These are phyloP conservation scores for Cheiracanthium punctorium DNA, from an alignment of 2,888 invertebrate genomes.

Conservation along the genomic window DNA sequence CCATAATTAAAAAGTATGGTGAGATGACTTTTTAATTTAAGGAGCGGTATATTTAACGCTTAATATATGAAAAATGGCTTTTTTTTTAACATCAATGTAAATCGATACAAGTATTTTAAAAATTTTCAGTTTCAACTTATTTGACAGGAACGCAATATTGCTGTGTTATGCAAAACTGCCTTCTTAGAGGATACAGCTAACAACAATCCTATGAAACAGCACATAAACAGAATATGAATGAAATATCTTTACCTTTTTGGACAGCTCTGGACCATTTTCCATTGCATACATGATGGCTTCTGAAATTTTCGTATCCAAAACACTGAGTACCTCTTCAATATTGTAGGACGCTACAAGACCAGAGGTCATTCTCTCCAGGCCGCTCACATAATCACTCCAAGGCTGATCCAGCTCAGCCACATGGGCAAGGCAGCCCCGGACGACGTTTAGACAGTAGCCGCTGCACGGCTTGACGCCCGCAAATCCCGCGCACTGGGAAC, in stretches of 20 bases:
- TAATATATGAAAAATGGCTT: too few relatives aligned
- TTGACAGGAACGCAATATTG: too few relatives aligned
- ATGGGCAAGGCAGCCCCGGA: conserved; percentile 89
- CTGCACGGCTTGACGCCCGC: conserved; percentile 84
- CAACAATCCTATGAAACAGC: too few relatives aligned
- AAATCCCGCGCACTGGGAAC: conserved; percentile 84
- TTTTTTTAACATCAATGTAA: too few relatives aligned
- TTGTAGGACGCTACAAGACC: conserved; percentile 79
- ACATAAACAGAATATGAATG: too few relatives aligned
- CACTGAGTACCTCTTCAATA: conserved; percentile 85
- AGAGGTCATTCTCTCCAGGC: conserved; percentile 83
- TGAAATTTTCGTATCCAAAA: conserved; percentile 88
- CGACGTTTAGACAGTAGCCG: conserved; percentile 92
- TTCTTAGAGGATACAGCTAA: too few relatives aligned
- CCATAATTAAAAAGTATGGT: too few relatives aligned
- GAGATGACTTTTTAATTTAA: too few relatives aligned
- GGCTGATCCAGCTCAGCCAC: conserved; percentile 84
- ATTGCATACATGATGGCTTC: conserved; percentile 94
- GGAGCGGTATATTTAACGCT: too few relatives aligned
- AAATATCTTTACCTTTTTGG: conserved; percentile 88
- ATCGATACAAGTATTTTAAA: too few relatives aligned
- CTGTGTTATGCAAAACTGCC: too few relatives aligned
- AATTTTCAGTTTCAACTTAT: too few relatives aligned
- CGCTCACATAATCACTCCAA: conserved; percentile 92
- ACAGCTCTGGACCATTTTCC: conserved; percentile 86